Evolutionary conservation across 2,888 invertebrate genomes (phyloP), one percentile per base, ranked within the genome.

Genomic region (Andrena camellia): DNA sequence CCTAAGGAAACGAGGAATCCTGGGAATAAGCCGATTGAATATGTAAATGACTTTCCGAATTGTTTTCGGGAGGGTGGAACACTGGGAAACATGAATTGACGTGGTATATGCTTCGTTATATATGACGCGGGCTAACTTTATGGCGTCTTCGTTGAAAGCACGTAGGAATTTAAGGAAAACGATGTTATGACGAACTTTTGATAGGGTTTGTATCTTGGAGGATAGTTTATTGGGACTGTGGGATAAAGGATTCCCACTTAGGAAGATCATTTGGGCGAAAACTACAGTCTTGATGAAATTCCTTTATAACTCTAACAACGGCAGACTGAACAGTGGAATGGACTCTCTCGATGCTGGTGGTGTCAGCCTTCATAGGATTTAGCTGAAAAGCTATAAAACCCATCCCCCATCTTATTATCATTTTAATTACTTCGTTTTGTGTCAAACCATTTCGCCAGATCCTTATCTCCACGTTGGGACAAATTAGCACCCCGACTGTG

Each of bases 401-500:
- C 17, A 50, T 60, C 54, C 35, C 52, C 31, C 26, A 26, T 48
- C 50, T 54, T 33, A 80, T 82, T 80, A 82, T 75, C 82, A 73
- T 75, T 80, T 71, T 75, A 82, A 82, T 82, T 82, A 80, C 75
- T 82, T 82, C 75, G 81, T 82, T 82, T 71, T 75, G 66, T 75
- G 79, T 66, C 73, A 64, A 69, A 80, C 54, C 75, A 67, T 80
- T 80, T 82, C 71, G 80, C 81, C 67, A 67, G 82, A 80, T 80
- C 50, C 82, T 82, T 82, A 80, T 82, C 82, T 70, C 63, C 57
- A 64, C 81, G 74, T 62, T 67, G 67, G 75, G 80, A 82, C 80
- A 82, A 82, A 82, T 82, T 82, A 82, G 82, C 80, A 82, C 82
- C 80, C 82, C 82, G 75, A 81, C 81, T 66, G 81, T 42, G 81